Base-by-base conservation (phyloP, 2,113 vertebrate genomes). In the Struthio camelus region DNA sequence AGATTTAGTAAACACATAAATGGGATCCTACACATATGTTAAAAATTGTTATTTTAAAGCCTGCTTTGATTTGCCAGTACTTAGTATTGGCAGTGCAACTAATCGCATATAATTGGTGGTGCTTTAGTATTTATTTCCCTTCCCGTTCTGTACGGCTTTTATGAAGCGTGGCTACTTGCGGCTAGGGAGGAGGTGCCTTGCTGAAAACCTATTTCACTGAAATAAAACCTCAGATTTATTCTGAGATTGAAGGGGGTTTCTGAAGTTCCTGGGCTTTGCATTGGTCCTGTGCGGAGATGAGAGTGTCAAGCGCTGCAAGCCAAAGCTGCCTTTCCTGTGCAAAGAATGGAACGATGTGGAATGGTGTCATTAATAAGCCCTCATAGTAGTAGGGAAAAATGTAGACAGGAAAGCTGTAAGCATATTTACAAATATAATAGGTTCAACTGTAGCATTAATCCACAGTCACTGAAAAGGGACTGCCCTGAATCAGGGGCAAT, bases 71-170 rank as follows among this genome's bases (percentile, higher is more conserved):
- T 95, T 94, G 62, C 75, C 80, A 69, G 0, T 91, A 46, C 53
- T 91, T 89, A n/a, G 34, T 85, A 28, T 80, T 87, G 87, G 59
- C 87, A 94, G 46, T 89, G 89, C 46, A 89, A 48, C 53, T 96
- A 97, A 91, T 92, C 87, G 59, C 66, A 62, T 80, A 38, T 92
- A 97, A 91, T 91, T 94, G 95, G 40, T 67, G 83, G 81, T 85
- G 85, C 75, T 82, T 89, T 61, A 76, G 59, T 85, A 91, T 89
- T 94, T 96, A 90, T 95, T 95, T 95, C 50, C 59, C 51, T 95
- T 90, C 59, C 46, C n/a, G 24, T 93, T 91, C 82, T 83, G 8
- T 88, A 80, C 5, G 2, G 46, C 54, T 94, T 91, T 91, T 93
- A 71, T 94, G 90, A 90, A 91, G 53, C 27, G 56, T 80, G 93